Percentiles rank a stretch among this genome's conserved stretches.
These are phyloP conservation scores for Harpegnathos saltator DNA, from an alignment of 1,140 invertebrate genomes.

Conservation along the genomic window DNA sequence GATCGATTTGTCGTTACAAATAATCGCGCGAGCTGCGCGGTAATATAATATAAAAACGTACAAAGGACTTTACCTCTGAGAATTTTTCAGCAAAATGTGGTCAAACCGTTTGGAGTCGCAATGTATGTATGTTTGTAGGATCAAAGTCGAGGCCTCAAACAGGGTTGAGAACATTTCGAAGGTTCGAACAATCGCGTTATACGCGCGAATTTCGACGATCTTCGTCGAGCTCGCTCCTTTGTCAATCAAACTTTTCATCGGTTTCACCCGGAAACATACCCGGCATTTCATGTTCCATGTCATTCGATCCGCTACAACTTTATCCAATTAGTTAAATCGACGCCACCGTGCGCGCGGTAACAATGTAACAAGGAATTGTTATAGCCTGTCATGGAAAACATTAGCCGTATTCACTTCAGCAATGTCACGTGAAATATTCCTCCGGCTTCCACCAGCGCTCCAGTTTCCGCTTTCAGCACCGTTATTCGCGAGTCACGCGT, in stretches of 20 bases:
- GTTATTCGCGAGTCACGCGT: constrained; percentile 21
- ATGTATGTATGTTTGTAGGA: too few species aligned
- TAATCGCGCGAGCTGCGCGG: too few species aligned
- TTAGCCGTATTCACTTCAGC: neutral
- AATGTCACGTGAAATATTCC: constrained; percentile 2
- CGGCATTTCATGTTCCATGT: constrained; percentile 1
- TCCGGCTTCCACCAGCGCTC: neutral
- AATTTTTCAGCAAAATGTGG: too few species aligned
- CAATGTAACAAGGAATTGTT: constrained; percentile 25
- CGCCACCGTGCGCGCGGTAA: neutral
- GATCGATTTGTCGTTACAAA: too few species aligned
- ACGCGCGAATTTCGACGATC: neutral
- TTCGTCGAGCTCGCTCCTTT: neutral
- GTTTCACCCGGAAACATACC: neutral
- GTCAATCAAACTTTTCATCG: neutral
- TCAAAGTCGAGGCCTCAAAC: too few species aligned
- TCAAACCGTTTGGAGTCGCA: too few species aligned
- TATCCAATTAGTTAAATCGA: constrained; percentile 49
- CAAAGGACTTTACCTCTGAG: too few species aligned
- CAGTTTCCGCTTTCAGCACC: constrained; percentile 31
- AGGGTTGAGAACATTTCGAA: too few species aligned
- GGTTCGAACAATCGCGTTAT: too few species aligned
- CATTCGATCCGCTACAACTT: constrained; percentile 15
- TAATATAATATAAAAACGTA: neutral
- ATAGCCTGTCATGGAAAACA: constrained; percentile 21